These are phyloP conservation scores for Coregonus clupeaformis DNA, from an alignment of 2,113 vertebrate species.

Conservation along the genomic window DNA sequence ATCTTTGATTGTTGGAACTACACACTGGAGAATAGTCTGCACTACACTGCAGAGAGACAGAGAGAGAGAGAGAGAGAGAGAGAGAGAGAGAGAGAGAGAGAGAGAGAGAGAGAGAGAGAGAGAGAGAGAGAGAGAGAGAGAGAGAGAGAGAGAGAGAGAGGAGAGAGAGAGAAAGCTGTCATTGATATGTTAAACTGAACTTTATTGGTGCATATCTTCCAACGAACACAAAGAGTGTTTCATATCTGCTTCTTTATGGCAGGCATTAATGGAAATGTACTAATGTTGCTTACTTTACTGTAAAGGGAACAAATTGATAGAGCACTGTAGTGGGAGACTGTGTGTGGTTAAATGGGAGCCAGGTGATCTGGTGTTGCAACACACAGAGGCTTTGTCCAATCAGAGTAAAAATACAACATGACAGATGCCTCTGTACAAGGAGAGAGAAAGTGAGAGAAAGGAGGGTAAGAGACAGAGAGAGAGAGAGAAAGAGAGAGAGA, in stretches of 20 bases:
- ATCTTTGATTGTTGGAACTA: constrained; percentile 83
- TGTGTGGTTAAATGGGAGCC: constrained; percentile 20
- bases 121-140: too few relatives aligned
- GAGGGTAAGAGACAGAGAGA: neutral
- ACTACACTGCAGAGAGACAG: constrained; percentile 49
- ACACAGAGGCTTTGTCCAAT: constrained; percentile 30
- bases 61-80: neutral
- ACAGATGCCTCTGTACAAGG: neutral
- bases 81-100: neutral
- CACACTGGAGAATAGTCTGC: constrained; percentile 84
- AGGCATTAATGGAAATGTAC: neutral
- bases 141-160: too few relatives aligned
- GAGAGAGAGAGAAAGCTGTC: neutral
- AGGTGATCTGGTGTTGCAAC: constrained; percentile 24
- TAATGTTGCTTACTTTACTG: neutral
- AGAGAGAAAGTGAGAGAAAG: neutral
- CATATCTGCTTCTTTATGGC: too few relatives aligned
- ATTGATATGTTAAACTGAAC: too few relatives aligned
- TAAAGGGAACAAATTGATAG: neutral
- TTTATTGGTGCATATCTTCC: neutral
- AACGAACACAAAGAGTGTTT: too few relatives aligned
- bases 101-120: too few relatives aligned
- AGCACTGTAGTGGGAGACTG: neutral
- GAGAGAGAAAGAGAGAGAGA: constrained; percentile 10
- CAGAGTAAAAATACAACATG: constrained; percentile 24